These are phyloP conservation scores for Cephalopterus ornatus DNA, from an alignment of 2,113 vertebrate species.

Conservation along the genomic window DNA sequence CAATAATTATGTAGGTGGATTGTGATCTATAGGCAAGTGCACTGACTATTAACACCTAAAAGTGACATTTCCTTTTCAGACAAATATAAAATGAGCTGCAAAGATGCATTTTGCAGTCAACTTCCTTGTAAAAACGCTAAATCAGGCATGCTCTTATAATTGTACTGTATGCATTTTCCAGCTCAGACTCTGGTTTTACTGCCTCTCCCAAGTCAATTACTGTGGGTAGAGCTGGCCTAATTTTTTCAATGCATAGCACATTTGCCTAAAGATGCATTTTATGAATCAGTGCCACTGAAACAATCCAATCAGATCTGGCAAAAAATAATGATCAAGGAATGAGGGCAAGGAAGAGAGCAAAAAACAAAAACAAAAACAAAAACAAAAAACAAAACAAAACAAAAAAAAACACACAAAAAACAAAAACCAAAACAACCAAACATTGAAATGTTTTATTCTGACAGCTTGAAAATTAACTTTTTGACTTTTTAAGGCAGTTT, in stretches of 20 bases:
- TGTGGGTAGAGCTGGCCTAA: background rate
- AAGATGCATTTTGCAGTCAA: slow-evolving; percentile 32
- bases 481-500: background rate
- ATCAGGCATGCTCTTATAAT: slow-evolving; percentile 5
- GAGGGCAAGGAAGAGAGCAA: background rate
- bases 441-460: background rate
- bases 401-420: background rate
- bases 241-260: background rate
- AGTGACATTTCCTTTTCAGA: slow-evolving; percentile 58
- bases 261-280: background rate
- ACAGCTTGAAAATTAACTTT: background rate
- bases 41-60: slow-evolving; percentile 39
- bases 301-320: background rate
- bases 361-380: background rate
- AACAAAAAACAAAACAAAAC: too few species aligned
- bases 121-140: slow-evolving; percentile 22
- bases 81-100: slow-evolving; percentile 23
- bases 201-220: background rate
- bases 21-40: slow-evolving; percentile 35
- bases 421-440: background rate
- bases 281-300: background rate
- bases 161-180: background rate
- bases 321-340: background rate
- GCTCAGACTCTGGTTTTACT: background rate
- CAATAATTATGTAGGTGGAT: slow-evolving; percentile 57